phyloP scores from a whole-genome alignment of 2,888 invertebrate genomes.

The Erpobdella octoculata region DNA sequence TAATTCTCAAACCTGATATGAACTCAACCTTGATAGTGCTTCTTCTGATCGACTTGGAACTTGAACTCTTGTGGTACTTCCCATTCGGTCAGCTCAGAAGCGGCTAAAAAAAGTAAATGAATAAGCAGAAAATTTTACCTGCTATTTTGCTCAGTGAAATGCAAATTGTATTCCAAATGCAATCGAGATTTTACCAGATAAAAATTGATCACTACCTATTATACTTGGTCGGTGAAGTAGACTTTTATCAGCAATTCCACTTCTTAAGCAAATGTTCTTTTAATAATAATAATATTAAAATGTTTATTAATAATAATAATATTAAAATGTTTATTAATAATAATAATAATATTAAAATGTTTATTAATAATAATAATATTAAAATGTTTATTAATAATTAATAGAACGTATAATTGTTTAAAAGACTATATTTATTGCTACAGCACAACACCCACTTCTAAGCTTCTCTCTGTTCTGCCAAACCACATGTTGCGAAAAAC shows the following conservation, averaged over 20 bases:
- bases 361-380: background rate
- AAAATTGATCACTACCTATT: background rate
- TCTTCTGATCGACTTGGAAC: slow-evolving; percentile 13
- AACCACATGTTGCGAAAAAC: slow-evolving; percentile 25
- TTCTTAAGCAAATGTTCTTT: slow-evolving; percentile 14
- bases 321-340: background rate
- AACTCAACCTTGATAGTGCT: slow-evolving; percentile 20
- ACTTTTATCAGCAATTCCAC: background rate
- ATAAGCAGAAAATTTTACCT: too few relatives aligned
- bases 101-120: too few relatives aligned
- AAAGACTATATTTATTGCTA: too few relatives aligned
- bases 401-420: background rate
- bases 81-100: slow-evolving; percentile 4
- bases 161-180: too few relatives aligned
- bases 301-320: too few relatives aligned
- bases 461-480: slow-evolving; percentile 12
- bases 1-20: background rate
- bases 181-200: too few relatives aligned
- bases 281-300: too few relatives aligned
- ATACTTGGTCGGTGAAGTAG: slow-evolving; percentile 13
- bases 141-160: too few relatives aligned
- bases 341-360: background rate
- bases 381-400: background rate
- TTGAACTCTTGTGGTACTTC: slow-evolving; percentile 14
- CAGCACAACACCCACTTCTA: slow-evolving; percentile 9